Percentiles rank a stretch among this genome's conserved stretches.
These are phyloP conservation scores for Ceyx cyanopectus DNA, from an alignment of 2,113 vertebrate genomes.

Conservation along the genomic window DNA sequence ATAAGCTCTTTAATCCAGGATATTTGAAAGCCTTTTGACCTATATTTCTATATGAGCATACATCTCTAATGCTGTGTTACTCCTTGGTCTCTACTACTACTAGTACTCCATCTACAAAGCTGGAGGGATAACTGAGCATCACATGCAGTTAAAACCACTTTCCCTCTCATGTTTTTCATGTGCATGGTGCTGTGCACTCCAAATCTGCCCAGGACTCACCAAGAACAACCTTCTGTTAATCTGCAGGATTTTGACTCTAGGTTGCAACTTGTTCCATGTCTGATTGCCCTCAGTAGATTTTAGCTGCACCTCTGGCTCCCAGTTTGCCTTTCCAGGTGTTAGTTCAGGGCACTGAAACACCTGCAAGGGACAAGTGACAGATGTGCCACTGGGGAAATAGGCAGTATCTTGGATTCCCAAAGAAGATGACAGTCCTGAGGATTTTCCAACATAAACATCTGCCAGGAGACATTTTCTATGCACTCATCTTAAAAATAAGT, in stretches of 20 bases:
- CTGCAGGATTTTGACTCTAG: not conserved
- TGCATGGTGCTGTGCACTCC: not conserved
- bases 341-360: not conserved
- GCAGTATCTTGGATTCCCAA: not conserved
- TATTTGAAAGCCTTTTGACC: not conserved
- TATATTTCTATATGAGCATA: not conserved
- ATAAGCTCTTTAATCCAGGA: not conserved
- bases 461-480: not conserved
- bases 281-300: fast-evolving
- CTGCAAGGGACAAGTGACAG: not conserved
- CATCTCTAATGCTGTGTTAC: not conserved
- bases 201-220: not conserved
- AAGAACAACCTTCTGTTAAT: not conserved
- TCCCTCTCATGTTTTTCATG: not conserved
- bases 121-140: not conserved
- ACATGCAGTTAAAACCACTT: not conserved
- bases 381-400: not conserved
- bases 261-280: not conserved
- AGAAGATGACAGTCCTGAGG: not conserved
- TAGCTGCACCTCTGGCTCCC: not conserved
- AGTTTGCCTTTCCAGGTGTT: fast-evolving
- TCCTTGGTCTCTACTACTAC: not conserved
- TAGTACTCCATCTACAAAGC: not conserved
- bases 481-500: not conserved
- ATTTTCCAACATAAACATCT: not conserved